A percentile compares a stretch with the other conserved stretches of the same genome.
Conservation (phyloP, 2,113 vertebrate genomes). For the Plestiodon gilberti region DNA sequence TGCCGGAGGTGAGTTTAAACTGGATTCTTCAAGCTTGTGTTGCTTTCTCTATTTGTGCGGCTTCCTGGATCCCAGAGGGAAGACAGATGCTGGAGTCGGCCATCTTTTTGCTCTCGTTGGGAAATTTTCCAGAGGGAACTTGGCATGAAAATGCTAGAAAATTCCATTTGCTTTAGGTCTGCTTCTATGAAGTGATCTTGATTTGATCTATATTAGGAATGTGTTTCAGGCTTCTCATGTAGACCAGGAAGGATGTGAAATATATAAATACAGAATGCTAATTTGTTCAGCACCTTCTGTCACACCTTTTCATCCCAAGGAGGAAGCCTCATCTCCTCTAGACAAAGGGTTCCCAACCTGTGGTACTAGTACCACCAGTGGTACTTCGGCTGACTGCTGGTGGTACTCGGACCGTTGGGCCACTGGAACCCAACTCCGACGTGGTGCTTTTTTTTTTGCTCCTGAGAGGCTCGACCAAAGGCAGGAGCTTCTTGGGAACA, state of each 20-base stretch:
- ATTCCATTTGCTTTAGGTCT: slow-evolving; percentile 7
- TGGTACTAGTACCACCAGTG: too few relatives aligned
- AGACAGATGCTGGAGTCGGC: neutral
- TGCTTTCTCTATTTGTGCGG: neutral
- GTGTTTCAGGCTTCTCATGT: neutral
- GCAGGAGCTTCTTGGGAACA: too few relatives aligned
- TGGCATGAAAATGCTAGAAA: neutral
- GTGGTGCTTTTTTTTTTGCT: too few relatives aligned
- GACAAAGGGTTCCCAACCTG: too few relatives aligned
- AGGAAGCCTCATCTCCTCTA: too few relatives aligned
- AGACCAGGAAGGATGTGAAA: neutral
- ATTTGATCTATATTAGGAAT: neutral
- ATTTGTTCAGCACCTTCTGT: neutral
- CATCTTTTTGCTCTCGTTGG: neutral
- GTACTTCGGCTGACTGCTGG: too few relatives aligned
- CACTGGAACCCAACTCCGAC: too few relatives aligned
- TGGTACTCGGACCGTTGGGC: too few relatives aligned
- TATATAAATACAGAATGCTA: neutral
- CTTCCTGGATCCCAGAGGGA: neutral
- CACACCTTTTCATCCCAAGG: too few relatives aligned
- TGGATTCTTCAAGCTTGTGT: rapidly evolving
- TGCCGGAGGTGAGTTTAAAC: slow-evolving; percentile 87
- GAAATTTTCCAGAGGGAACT: neutral
- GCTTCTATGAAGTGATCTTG: neutral
- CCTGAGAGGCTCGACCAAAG: too few relatives aligned